Conservation (phyloP, 2,113 vertebrate genomes). For the Ameiurus melas region DNA sequence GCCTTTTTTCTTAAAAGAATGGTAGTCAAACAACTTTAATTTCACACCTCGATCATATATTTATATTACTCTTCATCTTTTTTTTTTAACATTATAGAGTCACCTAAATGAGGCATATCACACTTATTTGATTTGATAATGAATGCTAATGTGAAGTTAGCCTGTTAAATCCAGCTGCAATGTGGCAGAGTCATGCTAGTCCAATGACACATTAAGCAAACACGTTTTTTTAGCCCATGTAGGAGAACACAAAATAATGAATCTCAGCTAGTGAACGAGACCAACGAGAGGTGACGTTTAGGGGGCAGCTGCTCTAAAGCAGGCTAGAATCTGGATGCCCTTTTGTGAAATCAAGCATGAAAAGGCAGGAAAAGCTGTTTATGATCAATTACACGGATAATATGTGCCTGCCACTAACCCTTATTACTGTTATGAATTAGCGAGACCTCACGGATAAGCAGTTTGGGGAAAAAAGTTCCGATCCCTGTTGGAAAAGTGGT, state of each 20-base stretch:
- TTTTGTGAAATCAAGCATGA: conserved; percentile 35
- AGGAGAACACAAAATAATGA: conserved; percentile 15
- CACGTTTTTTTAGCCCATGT: conserved; percentile 20
- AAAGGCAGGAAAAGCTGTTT: conserved; percentile 50
- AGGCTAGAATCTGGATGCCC: conserved; percentile 33
- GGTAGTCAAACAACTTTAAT: not conserved
- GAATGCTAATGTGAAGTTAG: not conserved
- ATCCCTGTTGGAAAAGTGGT: not conserved
- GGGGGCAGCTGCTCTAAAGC: not conserved
- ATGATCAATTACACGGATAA: conserved; percentile 53
- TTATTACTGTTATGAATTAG: conserved; percentile 36
- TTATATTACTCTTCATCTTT: no score
- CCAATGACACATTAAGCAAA: conserved; percentile 23
- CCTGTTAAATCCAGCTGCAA: not conserved
- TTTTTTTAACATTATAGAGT: not conserved
- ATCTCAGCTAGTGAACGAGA: not conserved
- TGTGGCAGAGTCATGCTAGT: not conserved
- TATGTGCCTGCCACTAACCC: conserved; percentile 43
- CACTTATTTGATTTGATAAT: not conserved
- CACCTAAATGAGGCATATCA: not conserved
- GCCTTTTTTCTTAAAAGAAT: not conserved
- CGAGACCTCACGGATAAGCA: not conserved
- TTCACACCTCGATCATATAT: not conserved
- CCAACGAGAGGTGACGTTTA: not conserved
- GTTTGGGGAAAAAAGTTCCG: not conserved